Evolutionary conservation across 2,797 vertebrate genomes (phyloP).

Genomic region (Lates japonicus): DNA sequence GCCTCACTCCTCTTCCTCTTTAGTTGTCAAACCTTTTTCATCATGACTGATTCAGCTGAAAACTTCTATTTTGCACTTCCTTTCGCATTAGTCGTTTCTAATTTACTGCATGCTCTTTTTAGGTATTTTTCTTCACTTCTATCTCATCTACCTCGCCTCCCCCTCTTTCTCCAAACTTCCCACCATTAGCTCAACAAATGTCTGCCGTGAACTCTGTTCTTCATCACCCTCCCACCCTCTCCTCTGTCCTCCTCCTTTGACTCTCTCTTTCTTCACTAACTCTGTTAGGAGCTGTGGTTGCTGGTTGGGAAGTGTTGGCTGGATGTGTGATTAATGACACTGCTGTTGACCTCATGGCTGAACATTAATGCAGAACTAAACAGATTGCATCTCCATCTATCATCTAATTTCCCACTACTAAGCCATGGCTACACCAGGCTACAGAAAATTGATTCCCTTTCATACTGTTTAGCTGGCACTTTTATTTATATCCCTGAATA

Average conservation of each 20-base stretch:
- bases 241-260: conserved; percentile 18
- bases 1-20: conserved; percentile 7
- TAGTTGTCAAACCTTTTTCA: conserved; percentile 22
- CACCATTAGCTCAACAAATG: conserved; percentile 25
- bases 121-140: conserved; percentile 7
- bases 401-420: conserved; percentile 66
- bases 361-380: conserved; percentile 74
- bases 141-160: neutral
- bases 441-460: conserved; percentile 68
- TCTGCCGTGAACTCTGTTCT: conserved; percentile 23
- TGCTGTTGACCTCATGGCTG: conserved; percentile 65
- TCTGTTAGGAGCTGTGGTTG: conserved; percentile 22
- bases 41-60: conserved; percentile 28
- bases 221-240: conserved; percentile 41
- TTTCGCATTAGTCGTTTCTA: conserved; percentile 12
- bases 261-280: conserved; percentile 21
- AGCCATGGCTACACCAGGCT: conserved; percentile 37
- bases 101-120: conserved; percentile 15
- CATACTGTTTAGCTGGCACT: conserved; percentile 41
- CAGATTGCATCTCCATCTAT: conserved; percentile 69
- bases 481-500: conserved; percentile 55
- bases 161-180: conserved; percentile 13
- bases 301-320: conserved; percentile 31
- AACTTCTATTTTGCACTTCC: conserved; percentile 5
- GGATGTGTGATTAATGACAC: conserved; percentile 67